phyloP scores from a whole-genome alignment of 37 sponge, comb jelly and placozoan species.

The Dysidea cf. avara region DNA sequence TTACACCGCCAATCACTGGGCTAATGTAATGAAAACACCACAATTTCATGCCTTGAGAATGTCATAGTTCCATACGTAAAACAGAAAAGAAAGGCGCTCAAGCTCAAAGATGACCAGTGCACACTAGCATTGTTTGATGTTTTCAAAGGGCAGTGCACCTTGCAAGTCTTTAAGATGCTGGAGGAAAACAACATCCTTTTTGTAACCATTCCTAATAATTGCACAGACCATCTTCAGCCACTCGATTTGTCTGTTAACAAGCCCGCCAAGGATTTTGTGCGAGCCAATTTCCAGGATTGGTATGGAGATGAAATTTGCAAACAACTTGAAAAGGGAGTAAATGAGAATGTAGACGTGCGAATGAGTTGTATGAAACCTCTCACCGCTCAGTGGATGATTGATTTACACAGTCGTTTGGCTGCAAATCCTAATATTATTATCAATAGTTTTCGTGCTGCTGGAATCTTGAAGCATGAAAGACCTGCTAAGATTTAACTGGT shows the following conservation, averaged over 20 bases:
- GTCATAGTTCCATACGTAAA: conserved; percentile 40
- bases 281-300: conserved; percentile 35
- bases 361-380: too few species aligned
- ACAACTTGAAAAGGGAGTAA: conserved; percentile 23
- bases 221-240: conserved; percentile 33
- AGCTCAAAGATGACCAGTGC: conserved; percentile 12
- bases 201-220: conserved; percentile 28
- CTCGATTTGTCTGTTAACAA: conserved; percentile 37
- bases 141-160: conserved; percentile 37
- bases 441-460: too few species aligned
- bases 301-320: conserved; percentile 35
- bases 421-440: too few species aligned
- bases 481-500: too few species aligned
- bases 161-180: conserved; percentile 17
- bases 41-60: conserved; percentile 28
- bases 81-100: conserved; percentile 14
- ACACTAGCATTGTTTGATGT: conserved; percentile 42
- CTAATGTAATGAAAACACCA: conserved; percentile 46
- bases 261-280: conserved; percentile 35
- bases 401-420: too few species aligned
- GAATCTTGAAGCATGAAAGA: too few species aligned
- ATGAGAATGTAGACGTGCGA: too few species aligned
- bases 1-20: conserved; percentile 56
- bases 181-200: conserved; percentile 26
- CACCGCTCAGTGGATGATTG: too few species aligned